Conservation (phyloP, 2,797 vertebrate genomes). For the Ptychobarbus kaznakovi region DNA sequence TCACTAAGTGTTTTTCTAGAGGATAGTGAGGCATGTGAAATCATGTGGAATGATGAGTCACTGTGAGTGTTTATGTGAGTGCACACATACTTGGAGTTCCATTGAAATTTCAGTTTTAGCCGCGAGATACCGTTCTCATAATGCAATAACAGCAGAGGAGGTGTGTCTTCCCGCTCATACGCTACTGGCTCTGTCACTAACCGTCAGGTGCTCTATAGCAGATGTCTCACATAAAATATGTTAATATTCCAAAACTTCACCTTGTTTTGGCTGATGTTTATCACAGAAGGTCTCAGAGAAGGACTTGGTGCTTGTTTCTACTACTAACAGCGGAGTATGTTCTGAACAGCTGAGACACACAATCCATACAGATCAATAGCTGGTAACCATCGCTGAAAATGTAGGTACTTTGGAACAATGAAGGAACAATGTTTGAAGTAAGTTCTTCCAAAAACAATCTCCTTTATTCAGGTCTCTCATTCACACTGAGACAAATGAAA, state of each 20-base stretch:
- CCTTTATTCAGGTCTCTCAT: not conserved
- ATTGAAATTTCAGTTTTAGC: constrained; percentile 24
- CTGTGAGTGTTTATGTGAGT: constrained; percentile 24
- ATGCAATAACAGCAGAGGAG: constrained; percentile 14
- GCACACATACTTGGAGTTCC: constrained; percentile 45
- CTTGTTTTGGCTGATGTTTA: constrained; percentile 43
- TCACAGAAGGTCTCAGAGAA: constrained; percentile 11
- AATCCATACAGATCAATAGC: constrained; percentile 14
- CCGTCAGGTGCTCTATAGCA: not conserved
- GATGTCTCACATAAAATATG: constrained; percentile 35
- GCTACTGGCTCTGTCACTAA: not conserved
- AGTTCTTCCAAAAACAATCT: not conserved
- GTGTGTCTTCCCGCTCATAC: not conserved
- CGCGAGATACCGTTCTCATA: constrained; percentile 4
- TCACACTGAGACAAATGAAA: not conserved
- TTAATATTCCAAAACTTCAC: constrained; percentile 62
- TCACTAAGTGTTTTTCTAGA: not conserved
- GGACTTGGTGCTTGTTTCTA: constrained; percentile 7
- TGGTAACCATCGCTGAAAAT: not conserved
- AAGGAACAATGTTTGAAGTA: not conserved
- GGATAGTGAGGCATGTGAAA: not conserved
- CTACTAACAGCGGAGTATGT: constrained; percentile 37
- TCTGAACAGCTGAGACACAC: not conserved
- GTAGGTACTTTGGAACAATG: not conserved
- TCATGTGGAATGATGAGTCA: constrained; percentile 29